phyloP scores from a whole-genome alignment of 1,140 invertebrate genomes.

The Drosophila erecta region DNA sequence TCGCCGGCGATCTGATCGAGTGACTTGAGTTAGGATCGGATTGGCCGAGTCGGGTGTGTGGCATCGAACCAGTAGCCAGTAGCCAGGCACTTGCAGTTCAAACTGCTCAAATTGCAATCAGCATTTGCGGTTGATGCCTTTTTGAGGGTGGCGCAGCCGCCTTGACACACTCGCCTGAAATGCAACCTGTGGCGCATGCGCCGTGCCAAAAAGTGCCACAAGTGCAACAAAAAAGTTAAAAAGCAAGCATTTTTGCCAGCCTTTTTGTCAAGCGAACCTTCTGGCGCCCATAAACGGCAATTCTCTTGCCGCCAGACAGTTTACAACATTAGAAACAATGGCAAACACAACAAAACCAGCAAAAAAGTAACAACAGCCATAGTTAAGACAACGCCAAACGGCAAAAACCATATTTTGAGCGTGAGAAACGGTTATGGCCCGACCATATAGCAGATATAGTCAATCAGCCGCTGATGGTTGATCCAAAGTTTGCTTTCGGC shows the following conservation, averaged over 20 bases:
- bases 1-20: slow-evolving; percentile 5
- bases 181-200: slow-evolving; percentile 75
- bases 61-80: slow-evolving; percentile 22
- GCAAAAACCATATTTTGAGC: slow-evolving; percentile 73
- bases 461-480: slow-evolving; percentile 37
- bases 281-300: slow-evolving; percentile 74
- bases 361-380: slow-evolving; percentile 22
- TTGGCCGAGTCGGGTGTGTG: neutral
- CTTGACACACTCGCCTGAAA: slow-evolving; percentile 80
- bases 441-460: slow-evolving; percentile 38
- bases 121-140: slow-evolving; percentile 41
- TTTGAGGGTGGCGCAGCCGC: slow-evolving; percentile 38
- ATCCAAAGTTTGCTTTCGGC: slow-evolving; percentile 63
- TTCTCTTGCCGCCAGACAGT: slow-evolving; percentile 59
- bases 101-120: slow-evolving; percentile 37
- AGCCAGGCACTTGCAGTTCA: slow-evolving; percentile 48
- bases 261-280: slow-evolving; percentile 59
- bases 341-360: neutral
- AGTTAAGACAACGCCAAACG: slow-evolving; percentile 33
- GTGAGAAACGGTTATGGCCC: slow-evolving; percentile 74
- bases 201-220: slow-evolving; percentile 42
- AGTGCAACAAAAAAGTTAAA: slow-evolving; percentile 3
- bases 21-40: slow-evolving; percentile 4
- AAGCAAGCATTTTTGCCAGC: slow-evolving; percentile 26
- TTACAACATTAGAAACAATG: slow-evolving; percentile 46